A percentile compares a stretch with the other conserved stretches of the same genome.
Conservation (phyloP, 2,113 vertebrate genomes). For the Micronisus gabar region DNA sequence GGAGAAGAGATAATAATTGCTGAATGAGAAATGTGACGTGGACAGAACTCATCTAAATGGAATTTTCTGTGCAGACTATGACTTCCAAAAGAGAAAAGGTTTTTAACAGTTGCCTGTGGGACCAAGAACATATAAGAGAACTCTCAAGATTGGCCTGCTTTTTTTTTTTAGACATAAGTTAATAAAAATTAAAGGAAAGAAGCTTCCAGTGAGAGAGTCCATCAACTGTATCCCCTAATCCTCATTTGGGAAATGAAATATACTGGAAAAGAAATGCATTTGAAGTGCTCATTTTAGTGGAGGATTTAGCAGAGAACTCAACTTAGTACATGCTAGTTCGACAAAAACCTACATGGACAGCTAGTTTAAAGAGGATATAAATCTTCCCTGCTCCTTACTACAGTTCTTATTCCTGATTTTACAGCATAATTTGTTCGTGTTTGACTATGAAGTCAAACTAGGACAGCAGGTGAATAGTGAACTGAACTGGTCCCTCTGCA, state of each 20-base stretch:
- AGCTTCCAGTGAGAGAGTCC: neutral
- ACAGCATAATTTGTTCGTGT: neutral
- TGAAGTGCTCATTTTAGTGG: neutral
- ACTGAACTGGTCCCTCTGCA: neutral
- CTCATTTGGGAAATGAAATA: neutral
- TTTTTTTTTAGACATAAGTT: neutral
- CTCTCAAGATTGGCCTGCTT: neutral
- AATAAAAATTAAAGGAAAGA: neutral
- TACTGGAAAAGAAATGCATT: neutral
- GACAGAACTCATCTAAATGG: neutral
- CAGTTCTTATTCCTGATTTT: neutral
- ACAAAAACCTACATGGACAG: neutral
- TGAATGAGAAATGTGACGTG: neutral
- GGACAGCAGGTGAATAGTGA: neutral
- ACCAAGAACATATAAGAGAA: neutral
- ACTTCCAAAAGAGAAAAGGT: neutral
- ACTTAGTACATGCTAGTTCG: neutral
- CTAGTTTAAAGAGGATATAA: conserved; percentile 21
- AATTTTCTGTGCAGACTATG: neutral
- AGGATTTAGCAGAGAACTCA: neutral
- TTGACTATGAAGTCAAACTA: conserved; percentile 4
- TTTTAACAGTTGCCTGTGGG: neutral
- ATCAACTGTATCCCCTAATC: neutral
- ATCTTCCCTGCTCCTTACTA: conserved; percentile 7
- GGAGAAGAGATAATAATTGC: neutral